Percentiles rank a stretch among this genome's conserved stretches.
Evolutionary conservation across 2,797 vertebrate genomes (phyloP).

Genomic region (Bothrops alternatus): DNA sequence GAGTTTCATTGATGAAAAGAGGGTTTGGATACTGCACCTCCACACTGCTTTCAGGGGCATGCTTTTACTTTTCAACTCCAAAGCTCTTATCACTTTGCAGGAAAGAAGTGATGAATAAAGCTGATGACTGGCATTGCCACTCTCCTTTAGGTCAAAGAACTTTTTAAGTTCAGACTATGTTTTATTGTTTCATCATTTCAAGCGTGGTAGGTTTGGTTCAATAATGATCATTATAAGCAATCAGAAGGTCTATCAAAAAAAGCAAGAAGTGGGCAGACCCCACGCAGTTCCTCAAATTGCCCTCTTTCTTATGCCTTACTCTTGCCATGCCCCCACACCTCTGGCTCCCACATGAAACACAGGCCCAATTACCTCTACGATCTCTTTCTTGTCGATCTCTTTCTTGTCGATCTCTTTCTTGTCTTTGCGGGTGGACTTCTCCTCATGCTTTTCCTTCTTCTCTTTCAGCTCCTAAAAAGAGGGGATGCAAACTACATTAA

Average conservation of each 20-base stretch:
- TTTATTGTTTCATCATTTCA: neutral
- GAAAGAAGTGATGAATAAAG: neutral
- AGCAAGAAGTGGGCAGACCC: neutral
- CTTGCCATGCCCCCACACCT: neutral
- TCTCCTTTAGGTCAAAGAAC: neutral
- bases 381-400: too few species aligned
- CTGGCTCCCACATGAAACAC: neutral
- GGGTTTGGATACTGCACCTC: neutral
- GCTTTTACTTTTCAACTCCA: neutral
- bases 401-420: constrained; percentile 67
- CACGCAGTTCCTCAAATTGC: neutral
- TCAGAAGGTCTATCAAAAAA: neutral
- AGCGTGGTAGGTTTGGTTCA: neutral
- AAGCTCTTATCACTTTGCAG: neutral
- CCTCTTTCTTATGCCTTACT: neutral
- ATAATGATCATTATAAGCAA: neutral
- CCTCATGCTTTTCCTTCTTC: constrained; percentile 75
- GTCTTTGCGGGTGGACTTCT: constrained; percentile 72
- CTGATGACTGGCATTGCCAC: neutral
- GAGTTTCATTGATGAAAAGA: neutral
- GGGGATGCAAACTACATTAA: neutral
- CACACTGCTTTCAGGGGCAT: neutral
- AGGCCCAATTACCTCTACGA: constrained; percentile 61
- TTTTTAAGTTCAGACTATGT: neutral
- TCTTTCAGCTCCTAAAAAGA: constrained; percentile 71